Evolutionary conservation across 2,113 vertebrate species (phyloP).

Genomic region (Salminus brasiliensis): DNA sequence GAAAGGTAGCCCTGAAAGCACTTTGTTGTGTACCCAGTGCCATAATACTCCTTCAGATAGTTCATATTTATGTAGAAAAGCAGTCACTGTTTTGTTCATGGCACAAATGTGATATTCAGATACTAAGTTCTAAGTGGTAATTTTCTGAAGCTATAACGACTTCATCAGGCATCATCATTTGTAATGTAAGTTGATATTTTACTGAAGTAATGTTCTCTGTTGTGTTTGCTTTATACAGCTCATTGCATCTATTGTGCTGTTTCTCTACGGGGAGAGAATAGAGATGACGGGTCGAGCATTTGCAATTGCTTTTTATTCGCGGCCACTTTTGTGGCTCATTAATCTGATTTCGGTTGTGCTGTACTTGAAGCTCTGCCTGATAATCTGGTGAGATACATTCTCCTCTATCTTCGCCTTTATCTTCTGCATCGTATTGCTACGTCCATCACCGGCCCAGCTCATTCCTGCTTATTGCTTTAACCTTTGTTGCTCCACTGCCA

Average conservation of each 20-base stretch:
- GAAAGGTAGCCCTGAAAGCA: constrained; percentile 18
- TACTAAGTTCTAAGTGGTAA: constrained; percentile 7
- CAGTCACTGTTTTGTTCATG: background rate
- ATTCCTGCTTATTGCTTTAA: constrained; percentile 8
- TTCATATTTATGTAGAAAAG: constrained; percentile 21
- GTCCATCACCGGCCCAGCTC: background rate
- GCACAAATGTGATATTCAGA: constrained; percentile 18
- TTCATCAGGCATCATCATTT: constrained; percentile 5
- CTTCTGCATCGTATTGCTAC: constrained; percentile 12
- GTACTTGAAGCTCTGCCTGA: constrained; percentile 9
- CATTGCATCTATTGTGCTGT: background rate
- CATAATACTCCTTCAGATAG: constrained; percentile 11
- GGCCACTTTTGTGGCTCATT: constrained; percentile 2
- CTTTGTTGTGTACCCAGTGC: constrained; percentile 27
- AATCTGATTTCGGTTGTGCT: constrained; percentile 1
- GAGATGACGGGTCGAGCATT: background rate
- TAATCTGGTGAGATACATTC: background rate
- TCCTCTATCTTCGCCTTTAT: background rate
- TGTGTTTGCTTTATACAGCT: constrained; percentile 30
- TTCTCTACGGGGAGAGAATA: background rate
- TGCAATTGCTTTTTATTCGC: background rate
- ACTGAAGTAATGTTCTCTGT: background rate
- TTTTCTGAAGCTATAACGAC: constrained; percentile 7
- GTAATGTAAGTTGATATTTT: constrained; percentile 31
- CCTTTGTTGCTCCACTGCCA: constrained; percentile 37